These are phyloP conservation scores for Yponomeuta evonymella DNA, from an alignment of 2,888 invertebrate genomes.

Conservation along the genomic window DNA sequence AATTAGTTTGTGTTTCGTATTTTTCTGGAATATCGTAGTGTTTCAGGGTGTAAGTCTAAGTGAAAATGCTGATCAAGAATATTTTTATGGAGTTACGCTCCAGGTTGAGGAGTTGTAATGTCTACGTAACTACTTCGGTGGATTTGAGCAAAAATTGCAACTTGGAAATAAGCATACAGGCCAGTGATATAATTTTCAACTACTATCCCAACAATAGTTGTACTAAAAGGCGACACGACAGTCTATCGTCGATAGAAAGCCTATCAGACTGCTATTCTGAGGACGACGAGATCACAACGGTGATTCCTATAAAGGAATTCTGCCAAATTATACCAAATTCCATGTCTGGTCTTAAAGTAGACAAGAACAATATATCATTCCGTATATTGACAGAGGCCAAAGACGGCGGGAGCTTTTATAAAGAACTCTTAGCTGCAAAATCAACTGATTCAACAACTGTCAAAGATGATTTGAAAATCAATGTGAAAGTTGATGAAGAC, in stretches of 20 bases:
- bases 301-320: slow-evolving; percentile 56
- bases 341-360: slow-evolving; percentile 67
- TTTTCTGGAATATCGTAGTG: not conserved
- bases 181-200: slow-evolving; percentile 61
- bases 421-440: slow-evolving; percentile 49
- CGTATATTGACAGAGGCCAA: slow-evolving; percentile 65
- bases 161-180: slow-evolving; percentile 64
- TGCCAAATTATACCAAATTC: slow-evolving; percentile 69
- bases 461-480: slow-evolving; percentile 32
- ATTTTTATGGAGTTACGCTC: slow-evolving; percentile 78
- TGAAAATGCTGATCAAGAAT: slow-evolving; percentile 66
- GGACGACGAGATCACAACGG: slow-evolving; percentile 52
- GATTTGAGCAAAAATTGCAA: slow-evolving; percentile 60
- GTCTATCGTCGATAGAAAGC: slow-evolving; percentile 66
- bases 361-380: slow-evolving; percentile 63
- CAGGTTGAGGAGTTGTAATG: slow-evolving; percentile 76
- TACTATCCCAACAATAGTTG: slow-evolving; percentile 47
- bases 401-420: slow-evolving; percentile 63
- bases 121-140: slow-evolving; percentile 70
- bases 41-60: slow-evolving; percentile 16
- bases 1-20: slow-evolving; percentile 11
- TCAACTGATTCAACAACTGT: slow-evolving; percentile 17
- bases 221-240: slow-evolving; percentile 46
- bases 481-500: slow-evolving; percentile 42
- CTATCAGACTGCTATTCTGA: slow-evolving; percentile 63